Evolutionary conservation across 2,888 invertebrate species (phyloP).

Genomic region (Agrochola lychnidis): DNA sequence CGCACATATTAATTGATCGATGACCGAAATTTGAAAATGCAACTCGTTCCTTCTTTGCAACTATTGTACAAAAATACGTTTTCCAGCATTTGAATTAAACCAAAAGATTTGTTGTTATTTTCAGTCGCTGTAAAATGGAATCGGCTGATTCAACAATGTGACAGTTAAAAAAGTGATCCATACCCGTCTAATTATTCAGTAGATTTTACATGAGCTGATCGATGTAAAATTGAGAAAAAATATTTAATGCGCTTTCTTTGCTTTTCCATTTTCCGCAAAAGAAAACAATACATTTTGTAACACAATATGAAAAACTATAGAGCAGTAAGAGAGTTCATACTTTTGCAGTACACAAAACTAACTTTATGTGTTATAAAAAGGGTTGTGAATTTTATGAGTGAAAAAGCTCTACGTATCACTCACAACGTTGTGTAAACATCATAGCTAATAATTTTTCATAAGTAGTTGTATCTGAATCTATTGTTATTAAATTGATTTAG

Average conservation of each 20-base stretch:
- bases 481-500: background rate
- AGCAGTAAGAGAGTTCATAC: background rate
- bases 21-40: conserved; percentile 15
- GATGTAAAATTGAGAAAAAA: background rate
- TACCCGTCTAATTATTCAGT: background rate
- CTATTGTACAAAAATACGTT: background rate
- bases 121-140: background rate
- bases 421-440: background rate
- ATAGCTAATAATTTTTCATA: background rate
- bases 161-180: background rate
- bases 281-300: conserved; percentile 1
- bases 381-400: background rate
- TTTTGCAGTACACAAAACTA: background rate
- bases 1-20: conserved; percentile 26
- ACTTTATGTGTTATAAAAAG: background rate
- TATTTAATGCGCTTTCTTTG: background rate
- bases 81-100: background rate
- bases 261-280: conserved; percentile 6
- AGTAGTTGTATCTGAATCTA: background rate
- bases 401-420: background rate
- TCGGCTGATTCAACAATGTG: background rate
- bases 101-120: background rate
- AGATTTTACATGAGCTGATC: background rate
- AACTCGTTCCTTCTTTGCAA: background rate
- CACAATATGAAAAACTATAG: background rate